Evolutionary conservation across 2,888 invertebrate species (phyloP).

Genomic region (Perizoma flavofasciatum): DNA sequence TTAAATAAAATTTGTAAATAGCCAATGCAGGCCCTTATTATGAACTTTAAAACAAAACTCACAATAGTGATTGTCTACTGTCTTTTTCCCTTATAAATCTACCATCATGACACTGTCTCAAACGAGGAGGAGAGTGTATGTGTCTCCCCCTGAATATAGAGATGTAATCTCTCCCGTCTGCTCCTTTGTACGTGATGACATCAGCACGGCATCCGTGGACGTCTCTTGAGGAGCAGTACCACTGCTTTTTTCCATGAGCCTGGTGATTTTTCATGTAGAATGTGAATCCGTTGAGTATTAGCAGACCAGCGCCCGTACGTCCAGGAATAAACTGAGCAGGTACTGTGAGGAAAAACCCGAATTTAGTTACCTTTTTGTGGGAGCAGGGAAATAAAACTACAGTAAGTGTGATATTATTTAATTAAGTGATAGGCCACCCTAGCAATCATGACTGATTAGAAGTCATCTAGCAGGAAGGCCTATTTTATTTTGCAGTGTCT

Average conservation of each 20-base stretch:
- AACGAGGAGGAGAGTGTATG: conserved; percentile 72
- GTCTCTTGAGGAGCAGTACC: conserved; percentile 78
- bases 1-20: conserved; percentile 42
- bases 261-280: conserved; percentile 81
- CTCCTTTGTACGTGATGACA: conserved; percentile 75
- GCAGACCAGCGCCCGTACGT: conserved; percentile 71
- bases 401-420: conserved; percentile 14
- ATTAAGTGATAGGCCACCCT: conserved; percentile 4
- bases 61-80: conserved; percentile 51
- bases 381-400: conserved; percentile 40
- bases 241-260: conserved; percentile 78
- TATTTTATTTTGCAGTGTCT: background rate
- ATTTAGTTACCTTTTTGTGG: conserved; percentile 37
- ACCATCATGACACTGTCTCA: conserved; percentile 74
- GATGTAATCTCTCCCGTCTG: conserved; percentile 74
- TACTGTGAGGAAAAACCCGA: conserved; percentile 59
- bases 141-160: conserved; percentile 76
- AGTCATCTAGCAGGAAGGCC: background rate
- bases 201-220: conserved; percentile 76
- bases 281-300: conserved; percentile 75
- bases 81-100: conserved; percentile 76
- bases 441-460: no score
- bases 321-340: conserved; percentile 78
- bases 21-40: conserved; percentile 33
- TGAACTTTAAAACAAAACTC: conserved; percentile 33